Evolutionary conservation across 2,888 invertebrate genomes (phyloP).

Genomic region (Platycheirus rosarum): DNA sequence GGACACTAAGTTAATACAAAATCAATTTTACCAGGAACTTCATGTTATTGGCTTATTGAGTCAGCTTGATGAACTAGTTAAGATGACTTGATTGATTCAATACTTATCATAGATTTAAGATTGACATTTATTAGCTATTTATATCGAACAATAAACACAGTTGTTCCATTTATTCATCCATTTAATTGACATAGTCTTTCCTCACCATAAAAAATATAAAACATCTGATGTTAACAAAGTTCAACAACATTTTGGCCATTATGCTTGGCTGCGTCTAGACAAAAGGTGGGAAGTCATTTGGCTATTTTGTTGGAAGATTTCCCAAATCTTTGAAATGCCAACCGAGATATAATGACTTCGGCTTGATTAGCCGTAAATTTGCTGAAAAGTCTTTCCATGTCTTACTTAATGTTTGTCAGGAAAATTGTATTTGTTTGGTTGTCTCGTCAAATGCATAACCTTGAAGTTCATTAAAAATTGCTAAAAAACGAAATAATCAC

Average conservation of each 20-base stretch:
- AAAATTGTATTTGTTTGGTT: constrained; percentile 14
- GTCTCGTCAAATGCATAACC: constrained; percentile 40
- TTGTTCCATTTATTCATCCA: constrained; percentile 46
- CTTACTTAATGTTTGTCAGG: constrained; percentile 19
- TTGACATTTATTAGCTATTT: constrained; percentile 35
- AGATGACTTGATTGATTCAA: constrained; percentile 22
- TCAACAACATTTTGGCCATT: constrained; percentile 52
- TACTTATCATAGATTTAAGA: neutral
- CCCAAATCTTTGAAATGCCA: constrained; percentile 44
- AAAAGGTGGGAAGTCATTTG: constrained; percentile 44
- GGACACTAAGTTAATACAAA: no score
- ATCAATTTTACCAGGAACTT: constrained; percentile 45
- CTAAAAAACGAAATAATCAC: constrained; percentile 3
- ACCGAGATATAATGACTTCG: constrained; percentile 49
- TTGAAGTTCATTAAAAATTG: constrained; percentile 41
- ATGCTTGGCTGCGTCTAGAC: constrained; percentile 43
- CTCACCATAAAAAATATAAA: neutral
- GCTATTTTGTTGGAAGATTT: constrained; percentile 23
- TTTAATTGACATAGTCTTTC: constrained; percentile 27
- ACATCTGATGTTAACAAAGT: constrained; percentile 8
- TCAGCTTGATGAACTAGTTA: neutral
- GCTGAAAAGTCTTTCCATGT: constrained; percentile 50
- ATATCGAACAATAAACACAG: neutral
- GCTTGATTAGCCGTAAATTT: constrained; percentile 37
- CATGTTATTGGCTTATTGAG: constrained; percentile 39